Evolutionary conservation across 2,888 invertebrate species (phyloP), one percentile per base, ranked within the genome.

Genomic region (Drosophila histrio): DNA sequence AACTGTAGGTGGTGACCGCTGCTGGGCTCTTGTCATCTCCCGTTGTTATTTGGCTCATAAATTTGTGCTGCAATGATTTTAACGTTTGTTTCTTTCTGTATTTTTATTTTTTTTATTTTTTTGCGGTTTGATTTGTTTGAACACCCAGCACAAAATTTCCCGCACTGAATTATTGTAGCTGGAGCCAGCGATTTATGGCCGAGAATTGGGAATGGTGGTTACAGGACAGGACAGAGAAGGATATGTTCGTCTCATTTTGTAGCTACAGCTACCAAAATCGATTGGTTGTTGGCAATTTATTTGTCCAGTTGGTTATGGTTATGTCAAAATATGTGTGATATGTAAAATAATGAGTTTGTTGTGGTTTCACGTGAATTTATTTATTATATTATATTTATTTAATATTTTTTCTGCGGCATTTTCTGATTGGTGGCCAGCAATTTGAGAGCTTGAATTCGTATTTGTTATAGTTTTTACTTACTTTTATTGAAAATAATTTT

Each of bases 41-140:
- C 90, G 90, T 90, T 89, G 90, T 87, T 90, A 89, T 84, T 81
- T 77, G 79, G 65, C 78, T 87, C 86, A 88, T 90, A 90, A 90
- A 90, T 90, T 84, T 85, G 64, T 63, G 52, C 61, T 72, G 79
- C 80, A 75, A 82, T 77, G 76, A 81, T 85, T 87, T 86, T 83
- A 65, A 81, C 77, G 70, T 74, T 63, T 41, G 17, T 34, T 28
- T 49, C 7, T 28, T 38, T 13, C 30, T 39, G 22, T 39, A 47
- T 56, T 57, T 41, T 34, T 28, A 54, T 39, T 58, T 49, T 49
- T 28, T 59, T 39, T 52, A 7, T 53, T 38, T 34, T 46, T 26
- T 15, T 62, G 68, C 53, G 68, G 71, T 75, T 72, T 84, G 77
- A 79, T 83, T 87, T 88, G 87, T 88, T 88, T 87, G 86, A 86